Percentiles rank a stretch among this genome's conserved stretches.
phyloP scores from a whole-genome alignment of 1,140 invertebrate species.

The Dysdera silvatica region DNA sequence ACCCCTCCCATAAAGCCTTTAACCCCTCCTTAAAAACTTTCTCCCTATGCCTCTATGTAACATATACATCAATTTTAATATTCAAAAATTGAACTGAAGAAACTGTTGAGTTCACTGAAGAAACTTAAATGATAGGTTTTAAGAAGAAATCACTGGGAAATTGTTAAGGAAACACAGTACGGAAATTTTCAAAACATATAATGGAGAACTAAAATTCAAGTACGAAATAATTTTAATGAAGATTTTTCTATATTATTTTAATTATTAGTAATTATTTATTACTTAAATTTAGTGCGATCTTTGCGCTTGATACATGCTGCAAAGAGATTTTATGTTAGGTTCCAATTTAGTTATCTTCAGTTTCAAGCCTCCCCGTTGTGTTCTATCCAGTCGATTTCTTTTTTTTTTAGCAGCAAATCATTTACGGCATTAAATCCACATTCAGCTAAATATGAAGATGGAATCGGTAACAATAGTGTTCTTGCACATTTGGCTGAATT shows the following conservation, averaged over 20 bases:
- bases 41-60: too few relatives aligned
- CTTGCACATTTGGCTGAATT: neutral
- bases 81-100: neutral
- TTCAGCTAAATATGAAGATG: conserved; percentile 6
- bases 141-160: neutral
- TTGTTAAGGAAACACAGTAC: neutral
- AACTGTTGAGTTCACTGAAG: conserved; percentile 7
- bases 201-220: neutral
- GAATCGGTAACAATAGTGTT: neutral
- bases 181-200: neutral
- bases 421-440: conserved; percentile 5
- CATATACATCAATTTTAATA: neutral
- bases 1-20: too few relatives aligned
- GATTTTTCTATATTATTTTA: neutral
- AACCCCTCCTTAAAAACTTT: too few relatives aligned
- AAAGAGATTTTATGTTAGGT: conserved; percentile 6
- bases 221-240: neutral
- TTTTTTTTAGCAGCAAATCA: conserved; percentile 2
- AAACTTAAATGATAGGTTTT: neutral
- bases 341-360: conserved; percentile 10
- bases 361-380: conserved; percentile 3
- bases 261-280: neutral
- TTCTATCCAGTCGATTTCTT: conserved; percentile 10
- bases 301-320: conserved; percentile 10
- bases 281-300: conserved; percentile 5